Percentiles rank a stretch among this genome's conserved stretches.
phyloP scores from a whole-genome alignment of 1,140 invertebrate species.

The Papilio polyxenes region DNA sequence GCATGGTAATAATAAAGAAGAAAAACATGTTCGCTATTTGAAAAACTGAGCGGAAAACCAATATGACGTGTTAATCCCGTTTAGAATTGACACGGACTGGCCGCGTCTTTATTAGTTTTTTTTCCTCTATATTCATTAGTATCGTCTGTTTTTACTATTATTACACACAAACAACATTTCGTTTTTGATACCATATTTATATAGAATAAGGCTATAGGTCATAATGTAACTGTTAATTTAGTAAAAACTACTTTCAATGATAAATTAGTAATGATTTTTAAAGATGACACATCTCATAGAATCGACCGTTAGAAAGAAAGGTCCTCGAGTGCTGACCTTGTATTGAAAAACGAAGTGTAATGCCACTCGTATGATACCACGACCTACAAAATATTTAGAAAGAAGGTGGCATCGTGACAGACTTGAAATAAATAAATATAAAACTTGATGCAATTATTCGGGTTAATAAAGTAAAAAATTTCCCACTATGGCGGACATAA shows the following conservation, averaged over 20 bases:
- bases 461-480: too few relatives aligned
- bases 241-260: neutral
- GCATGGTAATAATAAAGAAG: neutral
- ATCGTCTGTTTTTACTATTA: too few relatives aligned
- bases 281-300: neutral
- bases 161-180: neutral
- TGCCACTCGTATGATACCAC: neutral
- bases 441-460: too few relatives aligned
- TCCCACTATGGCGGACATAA: too few relatives aligned
- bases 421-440: neutral
- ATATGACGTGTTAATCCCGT: neutral
- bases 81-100: too few relatives aligned
- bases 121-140: too few relatives aligned
- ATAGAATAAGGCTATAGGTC: neutral
- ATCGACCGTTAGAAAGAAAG: constrained; percentile 14
- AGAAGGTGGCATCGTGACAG: neutral
- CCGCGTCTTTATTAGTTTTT: too few relatives aligned
- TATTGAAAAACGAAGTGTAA: constrained; percentile 3
- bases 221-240: neutral
- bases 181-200: too few relatives aligned
- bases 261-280: neutral
- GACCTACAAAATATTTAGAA: neutral
- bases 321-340: constrained; percentile 15
- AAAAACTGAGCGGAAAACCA: neutral
- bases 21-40: neutral